Evolutionary conservation across 2,888 invertebrate species (phyloP).

Genomic region (Fragum fragum): DNA sequence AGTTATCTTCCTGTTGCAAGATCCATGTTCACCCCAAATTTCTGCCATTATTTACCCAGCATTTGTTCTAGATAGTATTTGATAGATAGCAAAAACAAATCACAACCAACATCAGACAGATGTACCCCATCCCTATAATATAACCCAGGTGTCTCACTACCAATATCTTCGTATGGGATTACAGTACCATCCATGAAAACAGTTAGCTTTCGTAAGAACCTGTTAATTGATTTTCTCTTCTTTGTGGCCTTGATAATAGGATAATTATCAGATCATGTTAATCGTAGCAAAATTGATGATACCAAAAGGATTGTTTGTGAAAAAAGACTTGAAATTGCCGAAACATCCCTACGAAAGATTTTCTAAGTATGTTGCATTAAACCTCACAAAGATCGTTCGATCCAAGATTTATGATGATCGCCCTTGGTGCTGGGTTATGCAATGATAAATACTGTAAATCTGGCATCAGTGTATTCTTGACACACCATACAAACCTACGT

Average conservation of each 20-base stretch:
- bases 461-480: background rate
- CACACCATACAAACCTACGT: background rate
- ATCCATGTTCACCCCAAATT: slow-evolving; percentile 23
- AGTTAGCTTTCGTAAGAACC: background rate
- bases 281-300: background rate
- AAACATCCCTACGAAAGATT: background rate
- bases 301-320: background rate
- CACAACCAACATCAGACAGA: background rate
- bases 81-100: slow-evolving; percentile 1
- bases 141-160: background rate
- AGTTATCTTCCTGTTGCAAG: slow-evolving; percentile 12
- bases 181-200: background rate
- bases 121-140: slow-evolving; percentile 10
- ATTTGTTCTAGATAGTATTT: background rate
- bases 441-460: background rate
- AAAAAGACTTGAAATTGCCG: background rate
- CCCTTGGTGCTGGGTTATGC: background rate
- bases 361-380: background rate
- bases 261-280: background rate
- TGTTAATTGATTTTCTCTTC: background rate
- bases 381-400: slow-evolving; percentile 5
- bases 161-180: background rate
- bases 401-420: background rate
- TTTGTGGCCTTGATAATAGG: background rate
- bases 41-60: background rate